Conservation (phyloP, 2,888 invertebrate species). For the Drosophila atroscutellata region DNA sequence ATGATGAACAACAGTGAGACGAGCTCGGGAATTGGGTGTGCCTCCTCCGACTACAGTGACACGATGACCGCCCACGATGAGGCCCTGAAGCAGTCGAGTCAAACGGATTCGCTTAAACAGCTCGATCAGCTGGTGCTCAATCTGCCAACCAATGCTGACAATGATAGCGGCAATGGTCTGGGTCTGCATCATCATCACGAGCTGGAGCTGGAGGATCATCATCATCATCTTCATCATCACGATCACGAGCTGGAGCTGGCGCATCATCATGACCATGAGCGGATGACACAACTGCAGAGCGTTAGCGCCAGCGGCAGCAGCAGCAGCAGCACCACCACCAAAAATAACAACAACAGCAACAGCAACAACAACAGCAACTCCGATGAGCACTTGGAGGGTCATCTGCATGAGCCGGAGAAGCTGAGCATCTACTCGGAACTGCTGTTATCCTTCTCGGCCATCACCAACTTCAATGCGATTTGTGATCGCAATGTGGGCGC, state of each 20-base stretch:
- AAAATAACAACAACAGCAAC: constrained; percentile 63
- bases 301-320: constrained; percentile 19
- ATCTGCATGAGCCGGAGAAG: constrained; percentile 86
- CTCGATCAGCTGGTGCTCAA: constrained; percentile 83
- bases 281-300: constrained; percentile 33
- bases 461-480: constrained; percentile 91
- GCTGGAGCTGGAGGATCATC: constrained; percentile 39
- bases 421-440: constrained; percentile 86
- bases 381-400: constrained; percentile 87
- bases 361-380: constrained; percentile 85
- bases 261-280: constrained; percentile 43
- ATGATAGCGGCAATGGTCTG: constrained; percentile 78
- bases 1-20: constrained; percentile 85
- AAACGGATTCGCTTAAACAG: constrained; percentile 79
- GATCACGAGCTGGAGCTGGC: constrained; percentile 45
- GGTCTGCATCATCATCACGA: constrained; percentile 60
- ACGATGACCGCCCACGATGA: constrained; percentile 80
- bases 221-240: constrained; percentile 30
- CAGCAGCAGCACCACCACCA: constrained; percentile 14
- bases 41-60: constrained; percentile 85
- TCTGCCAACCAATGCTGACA: constrained; percentile 85
- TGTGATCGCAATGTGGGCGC: constrained; percentile 92
- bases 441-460: constrained; percentile 91
- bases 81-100: constrained; percentile 54
- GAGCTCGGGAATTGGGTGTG: constrained; percentile 85